phyloP scores from a whole-genome alignment of 2,888 invertebrate genomes.

The Macrosiphum euphorbiae region DNA sequence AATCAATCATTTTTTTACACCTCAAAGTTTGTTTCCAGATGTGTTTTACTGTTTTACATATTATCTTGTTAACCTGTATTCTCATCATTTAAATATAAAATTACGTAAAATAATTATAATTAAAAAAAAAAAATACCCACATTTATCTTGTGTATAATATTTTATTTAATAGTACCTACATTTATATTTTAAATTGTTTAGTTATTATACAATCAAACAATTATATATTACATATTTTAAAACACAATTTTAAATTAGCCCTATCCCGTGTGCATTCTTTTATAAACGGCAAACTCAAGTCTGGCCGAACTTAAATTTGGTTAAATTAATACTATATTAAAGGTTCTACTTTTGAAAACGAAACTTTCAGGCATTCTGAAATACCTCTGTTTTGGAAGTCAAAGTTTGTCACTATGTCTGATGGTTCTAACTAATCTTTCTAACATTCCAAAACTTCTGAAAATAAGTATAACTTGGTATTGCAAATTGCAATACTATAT shows the following conservation, averaged over 20 bases:
- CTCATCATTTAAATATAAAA: not conserved
- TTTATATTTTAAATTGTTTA: not conserved
- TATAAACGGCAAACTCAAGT: not conserved
- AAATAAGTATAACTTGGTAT: conserved; percentile 17
- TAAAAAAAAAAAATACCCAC: not conserved
- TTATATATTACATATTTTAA: not conserved
- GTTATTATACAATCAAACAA: not conserved
- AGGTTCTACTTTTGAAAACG: not conserved
- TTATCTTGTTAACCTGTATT: not conserved
- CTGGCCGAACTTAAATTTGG: not conserved
- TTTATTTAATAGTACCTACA: not conserved
- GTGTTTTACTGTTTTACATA: not conserved
- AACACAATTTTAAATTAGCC: not conserved
- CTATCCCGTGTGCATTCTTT: not conserved
- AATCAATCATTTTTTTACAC: conserved; percentile 24
- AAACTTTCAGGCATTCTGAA: conserved; percentile 24
- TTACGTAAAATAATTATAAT: not conserved
- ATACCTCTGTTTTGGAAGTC: conserved; percentile 41
- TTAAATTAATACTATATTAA: conserved; percentile 36
- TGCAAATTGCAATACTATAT: not conserved
- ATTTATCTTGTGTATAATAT: not conserved
- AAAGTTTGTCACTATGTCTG: conserved; percentile 30
- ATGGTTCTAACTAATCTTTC: not conserved
- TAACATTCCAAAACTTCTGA: not conserved
- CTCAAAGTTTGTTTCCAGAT: not conserved